Percentiles rank a stretch among this genome's conserved stretches.
Conservation (phyloP, 2,797 vertebrate species). For the Tamandua tetradactyla region DNA sequence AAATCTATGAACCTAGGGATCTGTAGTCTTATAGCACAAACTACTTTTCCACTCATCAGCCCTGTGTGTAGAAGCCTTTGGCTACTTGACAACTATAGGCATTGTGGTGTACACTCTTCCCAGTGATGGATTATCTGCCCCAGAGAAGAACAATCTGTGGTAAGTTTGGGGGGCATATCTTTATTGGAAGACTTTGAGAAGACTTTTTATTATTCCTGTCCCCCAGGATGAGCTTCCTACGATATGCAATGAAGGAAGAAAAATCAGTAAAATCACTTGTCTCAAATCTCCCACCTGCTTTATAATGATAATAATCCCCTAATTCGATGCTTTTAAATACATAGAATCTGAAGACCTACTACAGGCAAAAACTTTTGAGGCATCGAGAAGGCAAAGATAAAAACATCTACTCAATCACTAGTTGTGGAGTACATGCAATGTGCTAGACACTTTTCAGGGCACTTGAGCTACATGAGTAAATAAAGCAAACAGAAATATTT, state of each 20-base stretch:
- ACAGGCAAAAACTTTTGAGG: not conserved
- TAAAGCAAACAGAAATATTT: not conserved
- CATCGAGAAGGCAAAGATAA: not conserved
- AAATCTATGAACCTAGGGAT: not conserved
- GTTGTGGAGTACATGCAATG: not conserved
- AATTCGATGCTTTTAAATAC: not conserved
- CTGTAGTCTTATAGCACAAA: not conserved
- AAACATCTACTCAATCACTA: not conserved
- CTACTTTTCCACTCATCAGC: not conserved
- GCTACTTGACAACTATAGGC: not conserved
- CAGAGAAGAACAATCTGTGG: not conserved
- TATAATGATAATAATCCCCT: not conserved
- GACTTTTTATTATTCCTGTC: not conserved
- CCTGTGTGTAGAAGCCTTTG: not conserved
- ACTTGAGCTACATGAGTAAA: not conserved
- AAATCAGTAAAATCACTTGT: not conserved
- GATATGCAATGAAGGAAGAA: not conserved
- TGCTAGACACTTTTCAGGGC: not conserved
- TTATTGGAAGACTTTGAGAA: not conserved
- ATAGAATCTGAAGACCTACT: not conserved
- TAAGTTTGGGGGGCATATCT: not conserved
- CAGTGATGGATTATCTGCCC: not conserved
- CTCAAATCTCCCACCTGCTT: not conserved
- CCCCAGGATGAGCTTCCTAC: not conserved
- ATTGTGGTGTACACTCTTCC: not conserved